A percentile compares a stretch with the other conserved stretches of the same genome.
phyloP scores from a whole-genome alignment of 2,797 vertebrate species.

The Malurus splendens region DNA sequence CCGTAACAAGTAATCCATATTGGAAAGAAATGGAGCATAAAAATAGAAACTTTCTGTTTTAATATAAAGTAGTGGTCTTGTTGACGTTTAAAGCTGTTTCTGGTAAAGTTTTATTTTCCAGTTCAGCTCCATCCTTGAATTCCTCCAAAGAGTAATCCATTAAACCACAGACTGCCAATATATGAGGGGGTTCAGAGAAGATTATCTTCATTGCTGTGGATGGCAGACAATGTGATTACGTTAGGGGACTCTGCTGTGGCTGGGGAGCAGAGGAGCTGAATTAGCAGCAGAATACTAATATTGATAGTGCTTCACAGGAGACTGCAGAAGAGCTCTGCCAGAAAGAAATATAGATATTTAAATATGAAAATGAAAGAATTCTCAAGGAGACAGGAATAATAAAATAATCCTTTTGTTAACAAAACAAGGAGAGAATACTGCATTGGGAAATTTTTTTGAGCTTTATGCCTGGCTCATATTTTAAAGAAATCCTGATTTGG shows the following conservation, averaged over 20 bases:
- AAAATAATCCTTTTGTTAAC: neutral
- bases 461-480: neutral
- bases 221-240: neutral
- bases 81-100: constrained; percentile 8
- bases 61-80: neutral
- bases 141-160: neutral
- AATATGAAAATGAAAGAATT: neutral
- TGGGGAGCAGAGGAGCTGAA: constrained; percentile 2
- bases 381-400: neutral
- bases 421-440: neutral
- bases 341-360: neutral
- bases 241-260: neutral
- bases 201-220: neutral
- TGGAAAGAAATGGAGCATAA: neutral
- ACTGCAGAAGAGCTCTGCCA: neutral
- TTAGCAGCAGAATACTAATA: constrained; percentile 31
- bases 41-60: neutral
- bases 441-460: neutral
- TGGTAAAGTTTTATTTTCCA: constrained; percentile 6
- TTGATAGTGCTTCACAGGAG: neutral
- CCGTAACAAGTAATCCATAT: neutral
- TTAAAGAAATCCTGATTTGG: neutral
- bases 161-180: neutral
- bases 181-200: neutral
- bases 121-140: neutral